These are phyloP conservation scores for Periphyllus acericola DNA, from an alignment of 2,888 invertebrate genomes.

Conservation along the genomic window DNA sequence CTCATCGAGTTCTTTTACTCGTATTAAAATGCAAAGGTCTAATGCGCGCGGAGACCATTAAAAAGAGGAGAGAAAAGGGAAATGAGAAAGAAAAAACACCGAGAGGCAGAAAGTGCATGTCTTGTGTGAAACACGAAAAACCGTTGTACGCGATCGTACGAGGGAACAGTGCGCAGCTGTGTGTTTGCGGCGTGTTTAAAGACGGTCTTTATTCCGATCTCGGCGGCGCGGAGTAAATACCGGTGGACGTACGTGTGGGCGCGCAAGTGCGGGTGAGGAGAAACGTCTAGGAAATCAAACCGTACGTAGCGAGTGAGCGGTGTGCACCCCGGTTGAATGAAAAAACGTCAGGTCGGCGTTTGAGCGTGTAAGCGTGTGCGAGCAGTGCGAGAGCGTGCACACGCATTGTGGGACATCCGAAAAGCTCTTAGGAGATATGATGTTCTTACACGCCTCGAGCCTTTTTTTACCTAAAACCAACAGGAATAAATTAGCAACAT, in stretches of 20 bases:
- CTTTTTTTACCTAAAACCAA: constrained; percentile 9
- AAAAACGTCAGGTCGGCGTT: too few relatives aligned
- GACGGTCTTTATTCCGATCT: neutral
- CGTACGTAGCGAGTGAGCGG: too few relatives aligned
- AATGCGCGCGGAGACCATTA: constrained; percentile 47
- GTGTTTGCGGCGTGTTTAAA: neutral
- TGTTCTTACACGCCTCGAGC: neutral
- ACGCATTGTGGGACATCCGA: neutral
- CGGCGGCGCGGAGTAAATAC: neutral
- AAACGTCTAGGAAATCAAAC: constrained; percentile 19
- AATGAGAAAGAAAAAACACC: neutral
- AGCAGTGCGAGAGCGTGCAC: neutral
- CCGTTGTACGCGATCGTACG: neutral
- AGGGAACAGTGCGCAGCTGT: neutral
- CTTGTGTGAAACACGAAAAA: neutral
- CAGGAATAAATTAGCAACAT: constrained; percentile 35
- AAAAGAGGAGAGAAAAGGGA: neutral
- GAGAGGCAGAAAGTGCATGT: neutral
- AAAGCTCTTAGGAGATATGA: constrained; percentile 5
- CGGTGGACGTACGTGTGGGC: neutral
- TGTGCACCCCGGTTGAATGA: neutral
- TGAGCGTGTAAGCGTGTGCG: too few relatives aligned
- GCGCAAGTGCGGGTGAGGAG: neutral
- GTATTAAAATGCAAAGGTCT: constrained; percentile 22
- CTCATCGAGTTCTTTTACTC: constrained; percentile 16